These are phyloP conservation scores for Agonum fuliginosum DNA, from an alignment of 2,888 invertebrate genomes.

Conservation along the genomic window DNA sequence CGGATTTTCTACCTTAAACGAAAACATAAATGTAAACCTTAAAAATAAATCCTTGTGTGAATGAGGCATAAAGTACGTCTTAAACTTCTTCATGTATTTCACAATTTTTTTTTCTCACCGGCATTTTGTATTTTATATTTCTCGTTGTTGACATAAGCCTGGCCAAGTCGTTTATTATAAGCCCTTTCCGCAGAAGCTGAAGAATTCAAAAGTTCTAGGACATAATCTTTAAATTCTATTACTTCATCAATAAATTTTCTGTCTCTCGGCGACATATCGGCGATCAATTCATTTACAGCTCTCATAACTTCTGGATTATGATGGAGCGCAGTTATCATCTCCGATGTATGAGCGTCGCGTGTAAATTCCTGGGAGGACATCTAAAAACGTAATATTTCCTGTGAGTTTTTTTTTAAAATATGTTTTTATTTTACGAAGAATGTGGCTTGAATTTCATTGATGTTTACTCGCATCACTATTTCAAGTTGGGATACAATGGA, in stretches of 20 bases:
- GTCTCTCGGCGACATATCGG: neutral
- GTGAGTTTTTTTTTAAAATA: too few relatives aligned
- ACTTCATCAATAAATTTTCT: slow-evolving; percentile 20
- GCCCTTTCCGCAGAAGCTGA: slow-evolving; percentile 74
- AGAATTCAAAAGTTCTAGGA: slow-evolving; percentile 71
- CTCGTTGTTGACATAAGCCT: slow-evolving; percentile 72
- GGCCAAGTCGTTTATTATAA: slow-evolving; percentile 72
- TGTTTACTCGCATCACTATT: too few relatives aligned
- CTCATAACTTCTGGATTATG: neutral
- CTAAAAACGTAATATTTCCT: too few relatives aligned
- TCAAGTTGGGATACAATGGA: too few relatives aligned
- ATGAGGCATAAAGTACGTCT: too few relatives aligned
- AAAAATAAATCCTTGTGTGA: too few relatives aligned
- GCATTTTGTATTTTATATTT: slow-evolving; percentile 71
- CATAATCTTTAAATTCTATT: slow-evolving; percentile 66
- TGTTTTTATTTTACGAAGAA: too few relatives aligned
- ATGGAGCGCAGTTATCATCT: neutral
- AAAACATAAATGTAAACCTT: too few relatives aligned
- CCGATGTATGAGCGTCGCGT: too few relatives aligned
- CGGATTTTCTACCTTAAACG: too few relatives aligned
- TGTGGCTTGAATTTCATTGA: too few relatives aligned
- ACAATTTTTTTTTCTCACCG: slow-evolving; percentile 70
- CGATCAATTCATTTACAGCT: neutral
- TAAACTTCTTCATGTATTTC: slow-evolving; percentile 20
- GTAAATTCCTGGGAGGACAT: too few relatives aligned